A percentile compares a stretch with the other conserved stretches of the same genome.
Conservation (phyloP, 2,113 vertebrate genomes). For the Cyphomyrus plagiostoma region DNA sequence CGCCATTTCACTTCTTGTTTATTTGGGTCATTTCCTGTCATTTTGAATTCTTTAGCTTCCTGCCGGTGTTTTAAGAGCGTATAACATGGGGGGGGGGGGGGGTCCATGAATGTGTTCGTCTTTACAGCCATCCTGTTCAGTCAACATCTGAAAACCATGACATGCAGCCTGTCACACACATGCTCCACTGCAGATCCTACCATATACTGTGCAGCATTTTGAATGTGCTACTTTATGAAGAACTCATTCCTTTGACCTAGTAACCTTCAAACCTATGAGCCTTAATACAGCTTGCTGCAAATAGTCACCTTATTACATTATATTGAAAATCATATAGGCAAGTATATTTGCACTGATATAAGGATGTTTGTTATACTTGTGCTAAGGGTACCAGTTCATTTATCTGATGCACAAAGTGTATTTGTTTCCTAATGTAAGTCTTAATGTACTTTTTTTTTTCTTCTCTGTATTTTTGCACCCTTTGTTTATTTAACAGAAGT, state of each 20-base stretch:
- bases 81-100: neutral
- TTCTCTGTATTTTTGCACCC: conserved; percentile 13
- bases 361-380: neutral
- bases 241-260: neutral
- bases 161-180: neutral
- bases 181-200: neutral
- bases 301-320: conserved; percentile 9
- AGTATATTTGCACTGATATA: neutral
- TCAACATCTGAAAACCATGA: neutral
- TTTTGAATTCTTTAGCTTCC: neutral
- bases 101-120: neutral
- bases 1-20: neutral
- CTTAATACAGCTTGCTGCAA: conserved; percentile 7
- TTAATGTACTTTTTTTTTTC: conserved; percentile 6
- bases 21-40: neutral
- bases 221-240: neutral
- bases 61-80: neutral
- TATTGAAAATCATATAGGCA: neutral
- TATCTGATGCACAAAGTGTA: neutral
- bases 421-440: conserved; percentile 9
- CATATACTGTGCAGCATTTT: neutral
- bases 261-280: conserved; percentile 6
- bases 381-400: conserved; percentile 19
- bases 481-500: conserved; percentile 8
- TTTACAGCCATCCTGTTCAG: neutral